These are phyloP conservation scores for Oryzias dopingdopingensis DNA, from an alignment of 2,797 vertebrate species.

Conservation along the genomic window DNA sequence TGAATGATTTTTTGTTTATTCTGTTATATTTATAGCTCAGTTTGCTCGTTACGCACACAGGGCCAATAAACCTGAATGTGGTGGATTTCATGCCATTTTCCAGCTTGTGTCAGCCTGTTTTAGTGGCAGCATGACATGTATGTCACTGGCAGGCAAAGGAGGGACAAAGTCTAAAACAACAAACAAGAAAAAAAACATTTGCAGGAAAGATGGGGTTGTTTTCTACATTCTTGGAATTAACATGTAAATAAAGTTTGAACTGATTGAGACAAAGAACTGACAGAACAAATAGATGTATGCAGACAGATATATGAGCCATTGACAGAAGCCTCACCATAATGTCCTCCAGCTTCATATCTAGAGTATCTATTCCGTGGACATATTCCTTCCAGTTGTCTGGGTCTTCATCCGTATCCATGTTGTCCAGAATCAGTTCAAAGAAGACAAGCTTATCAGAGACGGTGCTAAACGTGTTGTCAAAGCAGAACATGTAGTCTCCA, in stretches of 20 bases:
- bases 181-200: background rate
- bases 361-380: slow-evolving; percentile 86
- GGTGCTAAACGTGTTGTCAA: slow-evolving; percentile 95
- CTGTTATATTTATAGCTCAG: background rate
- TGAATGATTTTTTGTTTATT: too few relatives aligned
- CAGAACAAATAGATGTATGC: background rate
- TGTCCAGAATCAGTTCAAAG: slow-evolving; percentile 97
- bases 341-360: slow-evolving; percentile 97
- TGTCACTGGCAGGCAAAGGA: slow-evolving; percentile 8
- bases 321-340: slow-evolving; percentile 84
- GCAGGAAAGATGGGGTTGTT: background rate
- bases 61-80: slow-evolving; percentile 1
- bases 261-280: too few relatives aligned
- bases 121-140: slow-evolving; percentile 27
- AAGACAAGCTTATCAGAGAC: slow-evolving; percentile 97
- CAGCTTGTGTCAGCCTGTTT: slow-evolving; percentile 21
- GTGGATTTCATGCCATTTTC: background rate
- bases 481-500: slow-evolving; percentile 98
- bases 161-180: slow-evolving; percentile 22
- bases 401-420: slow-evolving; percentile 85
- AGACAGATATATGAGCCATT: background rate
- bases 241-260: too few relatives aligned
- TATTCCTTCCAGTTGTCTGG: slow-evolving; percentile 94
- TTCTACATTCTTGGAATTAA: background rate
- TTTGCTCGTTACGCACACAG: slow-evolving; percentile 29